Conservation (phyloP, 2,797 vertebrate species). For the Tapera naevia region DNA sequence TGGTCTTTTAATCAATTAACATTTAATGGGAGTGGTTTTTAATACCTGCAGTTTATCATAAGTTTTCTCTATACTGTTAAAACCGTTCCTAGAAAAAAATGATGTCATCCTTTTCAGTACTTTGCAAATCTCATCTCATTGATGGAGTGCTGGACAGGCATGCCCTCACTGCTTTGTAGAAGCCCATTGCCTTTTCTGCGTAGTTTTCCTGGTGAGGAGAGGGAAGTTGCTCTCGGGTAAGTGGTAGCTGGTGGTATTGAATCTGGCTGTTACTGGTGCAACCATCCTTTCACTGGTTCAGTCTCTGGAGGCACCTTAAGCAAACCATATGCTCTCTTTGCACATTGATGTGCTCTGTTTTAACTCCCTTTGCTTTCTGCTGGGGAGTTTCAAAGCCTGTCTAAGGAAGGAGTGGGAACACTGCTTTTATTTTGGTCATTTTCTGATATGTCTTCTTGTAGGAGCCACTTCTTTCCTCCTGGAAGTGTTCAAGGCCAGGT, state of each 20-base stretch:
- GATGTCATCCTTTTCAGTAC: not conserved
- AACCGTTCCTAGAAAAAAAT: not conserved
- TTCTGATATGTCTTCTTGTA: not conserved
- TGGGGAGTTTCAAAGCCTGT: not conserved
- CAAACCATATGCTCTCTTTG: not conserved
- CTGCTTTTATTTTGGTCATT: not conserved
- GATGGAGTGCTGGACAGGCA: not conserved
- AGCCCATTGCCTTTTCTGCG: not conserved
- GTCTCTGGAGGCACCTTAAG: not conserved
- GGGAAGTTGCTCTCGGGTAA: not conserved
- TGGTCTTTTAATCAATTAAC: not conserved
- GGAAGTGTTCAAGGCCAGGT: no score
- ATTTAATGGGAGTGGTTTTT: not conserved
- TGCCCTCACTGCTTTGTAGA: not conserved
- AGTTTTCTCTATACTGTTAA: not conserved
- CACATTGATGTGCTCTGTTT: not conserved
- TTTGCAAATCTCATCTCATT: not conserved
- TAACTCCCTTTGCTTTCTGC: not conserved
- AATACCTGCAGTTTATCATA: not conserved
- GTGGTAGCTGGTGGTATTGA: not conserved
- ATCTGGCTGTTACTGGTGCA: not conserved
- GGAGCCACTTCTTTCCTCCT: not conserved
- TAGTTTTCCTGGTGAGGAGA: not conserved
- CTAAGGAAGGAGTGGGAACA: not conserved
- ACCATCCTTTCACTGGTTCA: not conserved